Evolutionary conservation across 2,888 invertebrate genomes (phyloP), one percentile per base, ranked within the genome.

Genomic region (Hyposoter dolosus): DNA sequence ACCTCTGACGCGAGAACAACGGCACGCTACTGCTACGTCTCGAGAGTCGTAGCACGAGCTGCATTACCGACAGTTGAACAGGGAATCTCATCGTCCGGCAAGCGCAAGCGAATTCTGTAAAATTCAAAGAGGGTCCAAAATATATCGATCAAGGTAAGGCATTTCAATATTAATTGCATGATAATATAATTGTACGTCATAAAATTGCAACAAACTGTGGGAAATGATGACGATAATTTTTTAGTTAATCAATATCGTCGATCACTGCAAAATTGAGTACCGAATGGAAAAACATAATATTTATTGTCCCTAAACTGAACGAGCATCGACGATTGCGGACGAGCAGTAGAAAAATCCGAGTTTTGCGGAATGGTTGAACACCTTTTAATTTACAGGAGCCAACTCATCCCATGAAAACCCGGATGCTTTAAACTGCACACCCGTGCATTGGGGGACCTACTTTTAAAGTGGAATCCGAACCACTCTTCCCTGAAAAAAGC

Each of bases 401-500:
- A 32, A 65, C 17, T 35, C 17, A n/a, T 5, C 23, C 35, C 35
- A 12, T 17, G 15, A 32, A 65, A 65, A 65, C 65, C 32, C 19
- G 28, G 35, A 65, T 65, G 23, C 1, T 9, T 45, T 43, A 68
- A 68, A 43, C 68, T 19, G 45, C 43, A 45, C 68, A 68, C 45
- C 68, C 68, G 68, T 68, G 68, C 68, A 40, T 68, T 68, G 68
- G 68, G 45, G 68, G 68, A 68, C 68, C 45, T 35, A 0, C 45
- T 68, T 68, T 68, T 68, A 19, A 68, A 40, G 68, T 68, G 68
- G 68, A 45, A 68, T 45, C 68, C 68, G 45, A 45, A 68, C 68
- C 23, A 68, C 23, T 40, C 45, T 43, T 68, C 43, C 45, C 32
- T 32, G 32, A 32, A 32, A 32, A 32, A 32, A 32, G 32, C 32